phyloP scores from a whole-genome alignment of 2,113 vertebrate species.

The Mola mola region DNA sequence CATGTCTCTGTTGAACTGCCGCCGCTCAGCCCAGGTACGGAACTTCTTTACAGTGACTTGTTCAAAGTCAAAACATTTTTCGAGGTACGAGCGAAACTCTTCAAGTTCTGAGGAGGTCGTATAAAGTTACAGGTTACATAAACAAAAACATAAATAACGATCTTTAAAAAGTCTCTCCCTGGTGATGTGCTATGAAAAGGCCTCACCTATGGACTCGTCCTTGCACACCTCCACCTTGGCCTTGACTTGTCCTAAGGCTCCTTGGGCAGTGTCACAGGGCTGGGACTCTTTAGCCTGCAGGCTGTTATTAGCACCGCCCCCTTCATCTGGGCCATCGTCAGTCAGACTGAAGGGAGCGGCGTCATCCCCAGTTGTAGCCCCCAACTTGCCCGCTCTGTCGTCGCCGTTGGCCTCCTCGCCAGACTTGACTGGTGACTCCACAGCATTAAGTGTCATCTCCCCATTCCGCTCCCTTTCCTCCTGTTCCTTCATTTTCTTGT shows the following conservation, averaged over 20 bases:
- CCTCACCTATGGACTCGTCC: constrained; percentile 96
- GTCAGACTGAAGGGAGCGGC: constrained; percentile 44
- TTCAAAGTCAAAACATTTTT: constrained; percentile 97
- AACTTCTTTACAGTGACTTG: constrained; percentile 99
- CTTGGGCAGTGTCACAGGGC: constrained; percentile 85
- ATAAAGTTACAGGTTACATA: too few species aligned
- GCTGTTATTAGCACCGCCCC: constrained; percentile 3
- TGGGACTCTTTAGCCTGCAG: constrained; percentile 78
- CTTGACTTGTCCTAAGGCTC: constrained; percentile 94
- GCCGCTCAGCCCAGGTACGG: constrained; percentile 95
- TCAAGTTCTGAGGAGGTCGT: constrained; percentile 84
- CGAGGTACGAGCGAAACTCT: constrained; percentile 91
- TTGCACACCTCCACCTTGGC: constrained; percentile 99
- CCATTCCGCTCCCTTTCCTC: constrained; percentile 91
- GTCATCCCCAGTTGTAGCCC: constrained; percentile 75
- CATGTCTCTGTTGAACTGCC: constrained; percentile 98
- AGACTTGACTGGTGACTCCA: constrained; percentile 81
- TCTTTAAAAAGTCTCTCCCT: background rate
- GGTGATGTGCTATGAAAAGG: background rate
- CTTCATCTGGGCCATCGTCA: constrained; percentile 36
- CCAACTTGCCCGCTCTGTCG: constrained; percentile 81
- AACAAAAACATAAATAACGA: background rate
- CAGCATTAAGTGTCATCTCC: constrained; percentile 81
- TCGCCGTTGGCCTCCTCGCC: constrained; percentile 76
- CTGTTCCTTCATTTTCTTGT: constrained; percentile 97